Evolutionary conservation across 2,888 invertebrate genomes (phyloP).

Genomic region (Scelioninae gen. 1): DNA sequence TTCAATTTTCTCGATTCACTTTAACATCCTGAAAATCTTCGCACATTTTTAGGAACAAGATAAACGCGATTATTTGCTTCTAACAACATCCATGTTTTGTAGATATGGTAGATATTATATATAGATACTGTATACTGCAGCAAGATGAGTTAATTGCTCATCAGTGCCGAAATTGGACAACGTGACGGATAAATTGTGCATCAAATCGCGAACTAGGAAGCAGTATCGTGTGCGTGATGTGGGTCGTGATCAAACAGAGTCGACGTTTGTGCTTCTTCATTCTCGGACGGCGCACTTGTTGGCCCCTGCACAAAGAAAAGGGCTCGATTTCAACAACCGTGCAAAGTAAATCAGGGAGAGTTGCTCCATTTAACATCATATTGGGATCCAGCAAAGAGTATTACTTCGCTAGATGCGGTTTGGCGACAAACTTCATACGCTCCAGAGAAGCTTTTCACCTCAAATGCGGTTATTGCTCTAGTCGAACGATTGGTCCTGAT

Average conservation of each 20-base stretch:
- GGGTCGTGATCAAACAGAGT: slow-evolving; percentile 30
- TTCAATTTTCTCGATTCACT: no score
- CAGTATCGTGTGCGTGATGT: slow-evolving; percentile 13
- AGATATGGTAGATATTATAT: no score
- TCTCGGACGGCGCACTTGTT: slow-evolving; percentile 34
- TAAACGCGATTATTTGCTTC: not conserved
- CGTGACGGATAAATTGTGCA: slow-evolving; percentile 28
- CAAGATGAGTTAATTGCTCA: slow-evolving; percentile 10
- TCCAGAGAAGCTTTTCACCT: slow-evolving; percentile 35
- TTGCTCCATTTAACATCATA: slow-evolving; percentile 47
- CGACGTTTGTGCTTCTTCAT: slow-evolving; percentile 36
- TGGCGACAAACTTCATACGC: slow-evolving; percentile 33
- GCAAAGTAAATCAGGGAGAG: slow-evolving; percentile 47
- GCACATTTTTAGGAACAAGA: not conserved
- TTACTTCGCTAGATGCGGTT: slow-evolving; percentile 34
- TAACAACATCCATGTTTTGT: not conserved
- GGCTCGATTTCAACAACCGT: slow-evolving; percentile 18
- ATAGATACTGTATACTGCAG: not conserved
- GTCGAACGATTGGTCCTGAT: slow-evolving; percentile 12
- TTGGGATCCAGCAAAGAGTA: slow-evolving; percentile 39
- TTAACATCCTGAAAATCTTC: no score
- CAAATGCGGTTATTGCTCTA: slow-evolving; percentile 26
- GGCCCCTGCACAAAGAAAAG: slow-evolving; percentile 28
- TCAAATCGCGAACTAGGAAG: slow-evolving; percentile 14
- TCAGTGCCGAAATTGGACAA: slow-evolving; percentile 25